Conservation (phyloP, 2,888 invertebrate genomes). For the Lydus trimaculatus region DNA sequence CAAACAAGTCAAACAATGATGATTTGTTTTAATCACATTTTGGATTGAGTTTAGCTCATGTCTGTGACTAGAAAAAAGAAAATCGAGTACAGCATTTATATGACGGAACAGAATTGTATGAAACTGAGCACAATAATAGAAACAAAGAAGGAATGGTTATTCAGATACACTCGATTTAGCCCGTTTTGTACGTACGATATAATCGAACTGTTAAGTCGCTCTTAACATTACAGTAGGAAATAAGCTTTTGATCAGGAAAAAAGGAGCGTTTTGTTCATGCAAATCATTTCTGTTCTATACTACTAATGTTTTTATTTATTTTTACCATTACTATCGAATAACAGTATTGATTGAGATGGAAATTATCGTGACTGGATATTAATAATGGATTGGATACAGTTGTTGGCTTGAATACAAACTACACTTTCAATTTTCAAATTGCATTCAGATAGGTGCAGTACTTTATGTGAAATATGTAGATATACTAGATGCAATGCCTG, state of each 20-base stretch:
- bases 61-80: neutral
- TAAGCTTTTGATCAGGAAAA: constrained; percentile 24
- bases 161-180: constrained; percentile 28
- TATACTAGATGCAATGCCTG: constrained; percentile 1
- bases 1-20: neutral
- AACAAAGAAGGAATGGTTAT: constrained; percentile 18
- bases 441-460: neutral
- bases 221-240: constrained; percentile 17
- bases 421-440: neutral
- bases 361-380: neutral
- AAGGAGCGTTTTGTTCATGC: neutral
- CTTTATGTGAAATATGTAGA: neutral
- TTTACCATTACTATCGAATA: neutral
- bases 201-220: constrained; percentile 27
- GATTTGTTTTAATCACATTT: neutral
- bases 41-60: neutral
- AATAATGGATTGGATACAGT: neutral
- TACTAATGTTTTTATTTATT: neutral
- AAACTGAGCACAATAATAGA: neutral
- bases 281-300: neutral
- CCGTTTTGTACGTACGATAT: constrained; percentile 21
- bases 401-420: neutral
- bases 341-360: neutral
- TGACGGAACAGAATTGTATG: neutral
- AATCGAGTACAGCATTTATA: neutral